phyloP scores from a whole-genome alignment of 2,113 vertebrate species.

The Ictidomys tridecemlineatus region DNA sequence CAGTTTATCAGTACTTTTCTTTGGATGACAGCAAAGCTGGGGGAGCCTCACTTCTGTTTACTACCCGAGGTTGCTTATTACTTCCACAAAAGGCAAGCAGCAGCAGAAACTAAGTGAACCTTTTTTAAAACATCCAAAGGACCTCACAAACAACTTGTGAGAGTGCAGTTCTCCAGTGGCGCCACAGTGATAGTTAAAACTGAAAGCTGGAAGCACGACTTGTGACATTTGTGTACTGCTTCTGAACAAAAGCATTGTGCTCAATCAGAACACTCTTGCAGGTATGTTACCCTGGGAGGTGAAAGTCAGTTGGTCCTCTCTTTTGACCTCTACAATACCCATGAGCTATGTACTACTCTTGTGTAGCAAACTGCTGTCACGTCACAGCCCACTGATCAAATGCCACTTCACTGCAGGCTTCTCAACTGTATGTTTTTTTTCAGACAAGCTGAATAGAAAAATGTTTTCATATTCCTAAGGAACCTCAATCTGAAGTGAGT shows the following conservation, averaged over 20 bases:
- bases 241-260: neutral
- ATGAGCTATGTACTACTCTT: accelerated
- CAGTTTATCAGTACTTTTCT: neutral
- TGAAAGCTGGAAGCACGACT: neutral
- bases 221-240: neutral
- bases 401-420: neutral
- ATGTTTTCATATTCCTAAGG: neutral
- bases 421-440: neutral
- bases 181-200: neutral
- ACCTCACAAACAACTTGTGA: neutral
- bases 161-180: neutral
- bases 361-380: accelerated
- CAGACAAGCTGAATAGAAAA: neutral
- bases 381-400: neutral
- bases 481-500: neutral
- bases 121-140: neutral
- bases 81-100: neutral
- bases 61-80: neutral
- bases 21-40: neutral
- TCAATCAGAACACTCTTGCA: neutral
- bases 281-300: neutral
- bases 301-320: neutral
- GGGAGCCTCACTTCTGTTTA: neutral
- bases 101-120: neutral
- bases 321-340: neutral